These are phyloP conservation scores for Agrochola lychnidis DNA, from an alignment of 2,888 invertebrate genomes.

Conservation along the genomic window DNA sequence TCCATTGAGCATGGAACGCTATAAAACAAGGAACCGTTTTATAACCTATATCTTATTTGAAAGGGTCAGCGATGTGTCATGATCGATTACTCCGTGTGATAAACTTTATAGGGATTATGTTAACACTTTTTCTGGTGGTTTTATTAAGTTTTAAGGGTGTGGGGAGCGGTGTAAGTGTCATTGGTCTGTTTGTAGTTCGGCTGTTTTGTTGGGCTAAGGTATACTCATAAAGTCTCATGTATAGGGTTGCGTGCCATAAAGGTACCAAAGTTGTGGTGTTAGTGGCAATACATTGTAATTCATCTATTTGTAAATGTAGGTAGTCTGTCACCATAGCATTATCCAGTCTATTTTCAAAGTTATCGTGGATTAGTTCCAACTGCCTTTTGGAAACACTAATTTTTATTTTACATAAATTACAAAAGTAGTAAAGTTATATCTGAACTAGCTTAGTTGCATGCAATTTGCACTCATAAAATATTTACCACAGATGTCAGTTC, in stretches of 20 bases:
- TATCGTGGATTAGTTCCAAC: background rate
- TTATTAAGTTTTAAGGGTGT: slow-evolving; percentile 45
- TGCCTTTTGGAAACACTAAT: background rate
- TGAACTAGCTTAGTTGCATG: background rate
- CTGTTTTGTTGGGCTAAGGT: background rate
- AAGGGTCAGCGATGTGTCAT: slow-evolving; percentile 51
- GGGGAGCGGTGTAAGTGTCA: slow-evolving; percentile 5
- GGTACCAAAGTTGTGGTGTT: background rate
- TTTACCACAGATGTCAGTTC: slow-evolving; percentile 4
- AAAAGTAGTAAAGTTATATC: background rate
- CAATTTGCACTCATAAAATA: slow-evolving; percentile 13
- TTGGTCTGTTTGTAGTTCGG: background rate
- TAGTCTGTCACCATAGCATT: background rate
- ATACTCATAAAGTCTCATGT: background rate
- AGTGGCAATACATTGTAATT: background rate
- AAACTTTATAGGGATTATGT: slow-evolving; percentile 43
- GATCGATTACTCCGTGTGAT: slow-evolving; percentile 38
- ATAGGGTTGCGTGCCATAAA: background rate
- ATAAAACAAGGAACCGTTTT: slow-evolving; percentile 53
- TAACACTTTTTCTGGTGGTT: slow-evolving; percentile 35
- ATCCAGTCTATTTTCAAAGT: background rate
- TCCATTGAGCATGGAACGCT: slow-evolving; percentile 47
- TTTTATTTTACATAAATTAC: background rate
- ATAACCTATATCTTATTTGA: slow-evolving; percentile 53
- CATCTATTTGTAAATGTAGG: background rate